Base-by-base conservation (phyloP, 2,797 vertebrate species). In the Eurystomus glaucurus region DNA sequence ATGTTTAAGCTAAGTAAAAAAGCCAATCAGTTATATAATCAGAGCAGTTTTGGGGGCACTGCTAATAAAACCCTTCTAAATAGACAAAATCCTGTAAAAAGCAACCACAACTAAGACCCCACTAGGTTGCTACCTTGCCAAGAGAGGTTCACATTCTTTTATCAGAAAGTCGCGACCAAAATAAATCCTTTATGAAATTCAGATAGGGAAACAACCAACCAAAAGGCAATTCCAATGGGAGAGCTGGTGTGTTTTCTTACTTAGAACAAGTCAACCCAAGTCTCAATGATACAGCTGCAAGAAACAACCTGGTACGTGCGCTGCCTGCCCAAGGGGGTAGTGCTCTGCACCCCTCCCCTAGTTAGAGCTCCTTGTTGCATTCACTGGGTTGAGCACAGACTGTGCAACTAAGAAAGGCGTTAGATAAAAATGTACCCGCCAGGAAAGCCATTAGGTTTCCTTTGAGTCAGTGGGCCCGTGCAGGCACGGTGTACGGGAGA, bases 401-500 rank as follows among this genome's bases (percentile, higher is more conserved):
- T 28, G 46, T 25, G 33, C 51, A 66, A 0, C 71, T n/a, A 26
- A 26, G 23, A 48, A 74, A 26, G 13, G 33, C 77, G 33, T 0
- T 15, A 17, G 46, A 54, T 48, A 84, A 68, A 80, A 70, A 5
- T 0, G 2, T 5, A 33, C 29, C 29, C 68, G 37, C 29, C 70
- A 70, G 72, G 58, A 65, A 84, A 88, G 41, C 35, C 19, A 14
- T 0, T 10, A 69, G 29, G 18, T 54, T 80, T 66, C 2, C 1
- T 65, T 33, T 68, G 65, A 55, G 54, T 76, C 37, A 71, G 80
- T 4, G 16, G 61, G 52, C 54, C 0, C 0, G 1, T 25, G 69
- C 51, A 58, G 58, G 46, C 5, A 28, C 29, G 16, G 11, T 11
- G 18, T 3, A 35, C 0, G 0, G 48, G 31, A 76, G 37, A 37